These are phyloP conservation scores for Amphipyra tragopoginis DNA, from an alignment of 2,888 invertebrate genomes.

Conservation along the genomic window DNA sequence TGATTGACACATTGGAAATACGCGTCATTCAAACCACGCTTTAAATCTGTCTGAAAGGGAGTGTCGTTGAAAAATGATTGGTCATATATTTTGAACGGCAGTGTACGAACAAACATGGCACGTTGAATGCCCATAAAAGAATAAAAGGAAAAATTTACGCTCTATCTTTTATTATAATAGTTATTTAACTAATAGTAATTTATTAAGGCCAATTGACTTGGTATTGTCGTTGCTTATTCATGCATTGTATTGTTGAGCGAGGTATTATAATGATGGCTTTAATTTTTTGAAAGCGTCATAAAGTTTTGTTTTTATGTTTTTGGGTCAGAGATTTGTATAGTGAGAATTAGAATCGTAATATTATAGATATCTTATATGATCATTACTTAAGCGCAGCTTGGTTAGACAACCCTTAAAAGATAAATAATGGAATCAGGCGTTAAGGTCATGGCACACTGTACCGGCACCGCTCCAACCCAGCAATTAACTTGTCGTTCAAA, in stretches of 20 bases:
- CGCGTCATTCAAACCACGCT: constrained; percentile 74
- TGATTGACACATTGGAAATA: constrained; percentile 80
- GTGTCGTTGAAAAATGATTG: constrained; percentile 81
- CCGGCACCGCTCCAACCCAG: too few relatives aligned
- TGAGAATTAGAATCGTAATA: not conserved
- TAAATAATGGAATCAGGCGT: too few relatives aligned
- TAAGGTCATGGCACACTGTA: too few relatives aligned
- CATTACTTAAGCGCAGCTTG: too few relatives aligned
- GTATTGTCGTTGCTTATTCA: constrained; percentile 47
- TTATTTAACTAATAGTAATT: constrained; percentile 57
- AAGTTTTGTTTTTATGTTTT: constrained; percentile 18
- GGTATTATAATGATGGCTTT: constrained; percentile 29
- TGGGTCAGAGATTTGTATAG: not conserved
- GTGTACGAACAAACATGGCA: constrained; percentile 30
- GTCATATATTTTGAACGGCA: constrained; percentile 63
- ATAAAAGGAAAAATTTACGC: constrained; percentile 48
- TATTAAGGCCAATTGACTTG: constrained; percentile 56
- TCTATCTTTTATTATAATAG: constrained; percentile 48
- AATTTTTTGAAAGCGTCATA: constrained; percentile 35
- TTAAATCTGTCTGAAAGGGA: constrained; percentile 73
- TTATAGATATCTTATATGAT: too few relatives aligned
- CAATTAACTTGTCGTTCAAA: too few relatives aligned
- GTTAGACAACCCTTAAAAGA: too few relatives aligned
- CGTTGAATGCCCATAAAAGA: constrained; percentile 43
- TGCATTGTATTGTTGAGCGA: constrained; percentile 37